These are phyloP conservation scores for Ormyrus thymus DNA, from an alignment of 2,888 invertebrate species.

Conservation along the genomic window DNA sequence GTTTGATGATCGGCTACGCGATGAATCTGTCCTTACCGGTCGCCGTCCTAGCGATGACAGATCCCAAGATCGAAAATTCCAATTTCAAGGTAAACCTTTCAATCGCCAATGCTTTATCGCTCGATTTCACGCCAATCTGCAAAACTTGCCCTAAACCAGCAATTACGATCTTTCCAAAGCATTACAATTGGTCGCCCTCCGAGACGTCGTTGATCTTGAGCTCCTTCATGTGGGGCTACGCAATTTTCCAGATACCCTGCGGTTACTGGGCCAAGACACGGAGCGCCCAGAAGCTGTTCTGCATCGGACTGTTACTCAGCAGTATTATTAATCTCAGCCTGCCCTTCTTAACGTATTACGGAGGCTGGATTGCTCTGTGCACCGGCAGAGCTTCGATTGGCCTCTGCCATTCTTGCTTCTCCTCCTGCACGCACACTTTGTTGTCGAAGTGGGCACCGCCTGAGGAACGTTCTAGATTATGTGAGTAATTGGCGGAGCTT, in stretches of 20 bases:
- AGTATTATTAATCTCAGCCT: conserved; percentile 74
- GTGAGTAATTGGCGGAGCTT: conserved; percentile 59
- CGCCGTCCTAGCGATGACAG: conserved; percentile 77
- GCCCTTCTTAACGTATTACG: conserved; percentile 76
- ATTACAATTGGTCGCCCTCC: conserved; percentile 78
- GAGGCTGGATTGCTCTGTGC: conserved; percentile 81
- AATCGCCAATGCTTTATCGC: neutral
- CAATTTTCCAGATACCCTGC: conserved; percentile 83
- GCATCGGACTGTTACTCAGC: conserved; percentile 70
- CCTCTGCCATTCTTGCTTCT: conserved; percentile 83
- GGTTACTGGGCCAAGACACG: conserved; percentile 78
- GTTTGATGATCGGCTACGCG: conserved; percentile 76
- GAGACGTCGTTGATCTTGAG: conserved; percentile 79
- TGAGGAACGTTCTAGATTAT: conserved; percentile 77
- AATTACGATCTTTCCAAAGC: neutral
- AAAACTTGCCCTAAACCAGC: neutral
- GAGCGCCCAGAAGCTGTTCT: conserved; percentile 75
- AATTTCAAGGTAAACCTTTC: conserved; percentile 5
- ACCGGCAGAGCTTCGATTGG: conserved; percentile 84
- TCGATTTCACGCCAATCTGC: neutral
- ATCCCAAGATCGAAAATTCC: conserved; percentile 55
- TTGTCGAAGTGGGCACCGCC: conserved; percentile 84
- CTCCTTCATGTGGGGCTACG: conserved; percentile 87
- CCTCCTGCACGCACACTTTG: conserved; percentile 83
- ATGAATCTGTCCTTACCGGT: conserved; percentile 77